Conservation (phyloP, 2,888 invertebrate genomes). For the Linyphia triangularis region DNA sequence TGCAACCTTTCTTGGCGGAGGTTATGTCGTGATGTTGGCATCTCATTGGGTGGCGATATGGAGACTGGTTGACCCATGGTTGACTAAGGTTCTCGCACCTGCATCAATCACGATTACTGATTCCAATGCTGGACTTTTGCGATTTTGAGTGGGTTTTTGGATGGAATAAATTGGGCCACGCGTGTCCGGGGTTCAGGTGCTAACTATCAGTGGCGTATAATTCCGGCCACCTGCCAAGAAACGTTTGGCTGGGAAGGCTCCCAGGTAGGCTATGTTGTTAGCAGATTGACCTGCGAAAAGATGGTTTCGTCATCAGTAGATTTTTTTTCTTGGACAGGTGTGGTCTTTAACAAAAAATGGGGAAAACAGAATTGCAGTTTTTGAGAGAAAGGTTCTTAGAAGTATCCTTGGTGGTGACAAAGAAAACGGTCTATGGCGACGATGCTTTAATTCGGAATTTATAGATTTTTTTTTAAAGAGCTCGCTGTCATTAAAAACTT, state of each 20-base stretch:
- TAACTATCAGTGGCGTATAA: background rate
- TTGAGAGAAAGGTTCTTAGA: too few species aligned
- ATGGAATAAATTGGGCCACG: constrained; percentile 2
- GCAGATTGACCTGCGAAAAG: too few species aligned
- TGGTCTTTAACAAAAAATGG: too few species aligned
- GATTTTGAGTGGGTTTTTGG: background rate
- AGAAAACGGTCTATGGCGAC: too few species aligned
- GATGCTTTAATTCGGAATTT: too few species aligned
- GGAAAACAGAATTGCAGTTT: too few species aligned
- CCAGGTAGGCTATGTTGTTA: too few species aligned
- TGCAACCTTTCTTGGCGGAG: background rate
- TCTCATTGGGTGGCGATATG: background rate
- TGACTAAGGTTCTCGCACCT: constrained; percentile 28
- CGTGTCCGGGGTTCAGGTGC: background rate
- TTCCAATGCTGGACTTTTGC: background rate
- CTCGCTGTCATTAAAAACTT: too few species aligned
- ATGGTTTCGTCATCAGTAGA: too few species aligned
- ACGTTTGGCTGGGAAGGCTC: background rate
- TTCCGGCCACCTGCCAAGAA: constrained; percentile 17
- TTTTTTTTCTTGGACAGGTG: too few species aligned
- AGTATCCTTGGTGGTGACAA: too few species aligned
- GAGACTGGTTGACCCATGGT: background rate
- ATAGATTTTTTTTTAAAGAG: too few species aligned
- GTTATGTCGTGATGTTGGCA: constrained; percentile 5
- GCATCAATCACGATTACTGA: constrained; percentile 40